Percentiles rank a stretch among this genome's conserved stretches.
Evolutionary conservation across 2,113 vertebrate species (phyloP).

Genomic region (Lagenorhynchus albirostris): DNA sequence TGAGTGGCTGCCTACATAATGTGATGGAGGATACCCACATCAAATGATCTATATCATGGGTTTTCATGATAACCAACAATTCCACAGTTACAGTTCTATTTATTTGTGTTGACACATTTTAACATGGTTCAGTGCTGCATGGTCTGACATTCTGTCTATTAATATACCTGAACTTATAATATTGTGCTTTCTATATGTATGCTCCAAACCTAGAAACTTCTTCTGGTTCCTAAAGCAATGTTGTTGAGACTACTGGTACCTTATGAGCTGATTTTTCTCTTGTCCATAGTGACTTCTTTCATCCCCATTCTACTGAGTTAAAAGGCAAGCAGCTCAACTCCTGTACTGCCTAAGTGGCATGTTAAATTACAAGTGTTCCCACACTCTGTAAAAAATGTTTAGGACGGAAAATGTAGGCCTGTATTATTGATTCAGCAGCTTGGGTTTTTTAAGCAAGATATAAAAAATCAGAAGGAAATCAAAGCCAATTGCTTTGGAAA

Average conservation of each 20-base stretch:
- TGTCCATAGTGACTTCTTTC: not conserved
- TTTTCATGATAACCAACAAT: not conserved
- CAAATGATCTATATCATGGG: not conserved
- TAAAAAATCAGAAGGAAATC: conserved; percentile 53
- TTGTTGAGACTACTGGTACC: not conserved
- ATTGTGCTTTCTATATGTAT: not conserved
- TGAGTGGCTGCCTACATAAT: not conserved
- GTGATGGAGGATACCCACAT: not conserved
- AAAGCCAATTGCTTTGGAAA: conserved; percentile 49
- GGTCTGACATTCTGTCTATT: not conserved
- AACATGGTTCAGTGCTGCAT: not conserved
- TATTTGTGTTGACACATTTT: not conserved
- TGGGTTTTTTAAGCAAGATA: conserved; percentile 20
- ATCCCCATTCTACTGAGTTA: not conserved
- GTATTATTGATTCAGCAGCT: conserved; percentile 53
- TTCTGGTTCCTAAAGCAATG: not conserved
- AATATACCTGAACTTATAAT: not conserved
- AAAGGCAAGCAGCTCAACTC: conserved; percentile 16
- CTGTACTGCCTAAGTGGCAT: not conserved
- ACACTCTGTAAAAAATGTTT: conserved; percentile 47
- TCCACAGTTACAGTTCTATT: not conserved
- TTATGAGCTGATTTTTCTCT: not conserved
- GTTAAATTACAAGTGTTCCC: conserved; percentile 40
- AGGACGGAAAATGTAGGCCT: conserved; percentile 60
- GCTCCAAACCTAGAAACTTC: not conserved